These are phyloP conservation scores for Acrocyrtus sp. DNA, from an alignment of 2,888 invertebrate genomes.

Conservation along the genomic window DNA sequence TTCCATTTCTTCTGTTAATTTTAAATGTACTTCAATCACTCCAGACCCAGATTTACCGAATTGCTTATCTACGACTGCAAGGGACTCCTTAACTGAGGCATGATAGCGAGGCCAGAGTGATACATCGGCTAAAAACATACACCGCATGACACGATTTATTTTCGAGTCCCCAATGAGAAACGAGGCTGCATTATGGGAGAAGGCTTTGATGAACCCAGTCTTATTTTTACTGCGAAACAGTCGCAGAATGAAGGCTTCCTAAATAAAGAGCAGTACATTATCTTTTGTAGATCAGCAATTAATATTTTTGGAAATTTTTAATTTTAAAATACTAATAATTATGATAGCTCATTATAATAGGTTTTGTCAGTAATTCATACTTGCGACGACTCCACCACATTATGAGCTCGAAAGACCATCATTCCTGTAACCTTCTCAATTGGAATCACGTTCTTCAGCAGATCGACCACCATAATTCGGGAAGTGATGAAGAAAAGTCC, in stretches of 20 bases:
- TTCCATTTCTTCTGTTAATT: conserved; percentile 81
- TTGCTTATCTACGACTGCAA: conserved; percentile 10
- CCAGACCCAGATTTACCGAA: conserved; percentile 29
- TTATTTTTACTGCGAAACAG: conserved; percentile 93
- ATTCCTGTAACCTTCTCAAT: conserved; percentile 89
- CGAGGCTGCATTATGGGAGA: conserved; percentile 87
- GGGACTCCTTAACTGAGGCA: conserved; percentile 70
- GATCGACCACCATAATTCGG: conserved; percentile 93
- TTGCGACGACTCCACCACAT: conserved; percentile 70
- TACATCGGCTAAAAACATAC: conserved; percentile 89
- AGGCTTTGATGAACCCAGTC: conserved; percentile 95
- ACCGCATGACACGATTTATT: conserved; percentile 93
- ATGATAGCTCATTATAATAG: not conserved
- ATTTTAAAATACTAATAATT: no score
- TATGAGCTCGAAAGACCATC: conserved; percentile 89
- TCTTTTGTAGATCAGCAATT: no score
- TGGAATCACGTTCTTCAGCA: conserved; percentile 91
- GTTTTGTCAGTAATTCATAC: no score
- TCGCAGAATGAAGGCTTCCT: conserved; percentile 94
- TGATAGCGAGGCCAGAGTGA: conserved; percentile 94
- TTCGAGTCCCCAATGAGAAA: conserved; percentile 92
- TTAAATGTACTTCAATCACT: conserved; percentile 80
- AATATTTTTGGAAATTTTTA: no score
- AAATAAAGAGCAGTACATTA: no score
- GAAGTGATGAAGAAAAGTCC: conserved; percentile 95